phyloP scores from a whole-genome alignment of 2,888 invertebrate species.

The Cremastobaeus sp. region DNA sequence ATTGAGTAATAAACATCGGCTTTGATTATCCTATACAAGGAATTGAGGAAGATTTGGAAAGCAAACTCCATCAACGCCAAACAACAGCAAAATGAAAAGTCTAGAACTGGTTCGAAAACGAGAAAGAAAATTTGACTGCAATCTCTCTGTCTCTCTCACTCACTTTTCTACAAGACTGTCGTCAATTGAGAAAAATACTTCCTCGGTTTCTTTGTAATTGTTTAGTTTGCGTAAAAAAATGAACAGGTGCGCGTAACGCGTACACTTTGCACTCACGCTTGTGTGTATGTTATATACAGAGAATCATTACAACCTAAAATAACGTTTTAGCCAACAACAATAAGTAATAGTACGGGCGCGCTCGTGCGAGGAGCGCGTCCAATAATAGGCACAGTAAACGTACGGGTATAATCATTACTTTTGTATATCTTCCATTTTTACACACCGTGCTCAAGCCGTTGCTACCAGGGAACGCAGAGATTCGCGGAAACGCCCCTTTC shows the following conservation, averaged over 20 bases:
- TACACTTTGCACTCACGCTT: slow-evolving; percentile 45
- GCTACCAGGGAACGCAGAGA: slow-evolving; percentile 75
- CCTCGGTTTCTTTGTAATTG: slow-evolving; percentile 35
- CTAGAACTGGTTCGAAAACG: slow-evolving; percentile 9
- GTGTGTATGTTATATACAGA: slow-evolving; percentile 55
- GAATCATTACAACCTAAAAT: slow-evolving; percentile 60
- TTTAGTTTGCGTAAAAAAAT: slow-evolving; percentile 50
- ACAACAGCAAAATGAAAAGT: background rate
- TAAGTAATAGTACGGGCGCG: slow-evolving; percentile 56
- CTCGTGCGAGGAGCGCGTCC: slow-evolving; percentile 60
- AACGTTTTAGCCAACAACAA: slow-evolving; percentile 61
- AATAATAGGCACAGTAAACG: slow-evolving; percentile 77
- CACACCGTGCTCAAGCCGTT: slow-evolving; percentile 71
- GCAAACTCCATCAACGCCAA: too few relatives aligned
- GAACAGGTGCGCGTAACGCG: slow-evolving; percentile 38
- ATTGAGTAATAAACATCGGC: too few relatives aligned
- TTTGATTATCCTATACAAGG: too few relatives aligned
- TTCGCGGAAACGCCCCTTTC: slow-evolving; percentile 65
- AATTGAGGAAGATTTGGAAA: too few relatives aligned
- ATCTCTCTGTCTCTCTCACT: slow-evolving; percentile 30
- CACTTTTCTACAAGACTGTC: slow-evolving; percentile 30
- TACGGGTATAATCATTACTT: slow-evolving; percentile 66
- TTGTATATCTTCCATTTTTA: slow-evolving; percentile 36
- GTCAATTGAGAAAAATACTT: slow-evolving; percentile 53
- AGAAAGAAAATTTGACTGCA: slow-evolving; percentile 10